These are phyloP conservation scores for Mohoua ochrocephala DNA, from an alignment of 2,113 vertebrate genomes.

Conservation along the genomic window DNA sequence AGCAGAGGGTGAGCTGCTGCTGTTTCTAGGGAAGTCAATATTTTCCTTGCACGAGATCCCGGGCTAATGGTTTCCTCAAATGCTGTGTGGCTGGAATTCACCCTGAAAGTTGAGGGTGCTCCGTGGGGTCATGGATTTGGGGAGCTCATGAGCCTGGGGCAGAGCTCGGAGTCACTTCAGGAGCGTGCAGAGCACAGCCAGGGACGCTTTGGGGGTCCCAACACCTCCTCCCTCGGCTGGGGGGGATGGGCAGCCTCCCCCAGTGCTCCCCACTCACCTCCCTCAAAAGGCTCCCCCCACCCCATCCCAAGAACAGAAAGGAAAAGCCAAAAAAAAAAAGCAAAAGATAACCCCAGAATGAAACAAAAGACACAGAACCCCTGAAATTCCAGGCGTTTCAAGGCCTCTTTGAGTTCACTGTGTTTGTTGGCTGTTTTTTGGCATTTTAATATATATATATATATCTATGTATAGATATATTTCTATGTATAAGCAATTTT, in stretches of 20 bases:
- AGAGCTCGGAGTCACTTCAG: background rate
- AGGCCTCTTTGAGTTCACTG: too few relatives aligned
- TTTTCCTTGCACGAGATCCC: background rate
- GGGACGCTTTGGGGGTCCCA: background rate
- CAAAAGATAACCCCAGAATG: too few relatives aligned
- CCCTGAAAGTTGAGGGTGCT: background rate
- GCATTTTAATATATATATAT: background rate
- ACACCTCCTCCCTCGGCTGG: background rate
- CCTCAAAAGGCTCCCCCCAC: background rate
- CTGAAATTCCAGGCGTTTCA: too few relatives aligned
- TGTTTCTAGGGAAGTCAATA: conserved; percentile 11
- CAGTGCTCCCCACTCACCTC: background rate
- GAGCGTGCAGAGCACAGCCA: background rate
- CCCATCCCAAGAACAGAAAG: background rate
- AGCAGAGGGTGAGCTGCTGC: conserved; percentile 23
- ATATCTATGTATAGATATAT: conserved; percentile 38
- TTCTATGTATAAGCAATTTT: background rate
- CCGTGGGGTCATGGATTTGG: background rate
- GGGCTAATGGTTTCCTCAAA: background rate
- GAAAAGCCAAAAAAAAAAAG: background rate
- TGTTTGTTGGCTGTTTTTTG: too few relatives aligned
- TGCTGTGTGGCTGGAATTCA: background rate
- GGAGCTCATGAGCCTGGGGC: background rate
- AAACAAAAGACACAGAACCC: too few relatives aligned
- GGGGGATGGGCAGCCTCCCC: background rate